Percentiles rank a stretch among this genome's conserved stretches.
Evolutionary conservation across 2,888 invertebrate species (phyloP).

Genomic region (Oligia latruncula): DNA sequence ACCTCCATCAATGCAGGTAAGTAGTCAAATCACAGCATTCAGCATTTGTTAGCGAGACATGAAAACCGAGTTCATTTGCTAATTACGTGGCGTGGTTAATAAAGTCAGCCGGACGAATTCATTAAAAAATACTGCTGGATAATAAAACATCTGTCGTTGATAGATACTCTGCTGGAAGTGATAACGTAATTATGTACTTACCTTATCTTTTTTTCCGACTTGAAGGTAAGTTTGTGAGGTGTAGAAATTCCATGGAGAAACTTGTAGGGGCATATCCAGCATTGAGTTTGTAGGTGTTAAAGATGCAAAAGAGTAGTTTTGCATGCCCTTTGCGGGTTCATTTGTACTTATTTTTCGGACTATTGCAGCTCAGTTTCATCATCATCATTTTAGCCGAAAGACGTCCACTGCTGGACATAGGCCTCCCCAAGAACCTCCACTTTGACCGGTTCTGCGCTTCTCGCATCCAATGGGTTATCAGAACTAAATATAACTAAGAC

Average conservation of each 20-base stretch:
- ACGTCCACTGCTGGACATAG: too few species aligned
- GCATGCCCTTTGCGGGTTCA: too few species aligned
- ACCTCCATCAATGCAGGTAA: background rate
- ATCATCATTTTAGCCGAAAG: too few species aligned
- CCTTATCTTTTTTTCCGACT: background rate
- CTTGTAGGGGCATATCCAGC: background rate
- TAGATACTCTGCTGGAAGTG: constrained; percentile 38
- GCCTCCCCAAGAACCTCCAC: too few species aligned
- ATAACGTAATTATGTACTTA: background rate
- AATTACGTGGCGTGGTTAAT: constrained; percentile 66
- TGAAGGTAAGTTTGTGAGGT: background rate
- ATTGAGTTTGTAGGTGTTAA: background rate
- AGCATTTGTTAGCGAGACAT: constrained; percentile 7
- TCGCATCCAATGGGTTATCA: too few species aligned
- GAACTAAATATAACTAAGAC: background rate
- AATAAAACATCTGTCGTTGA: constrained; percentile 53
- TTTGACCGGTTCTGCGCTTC: too few species aligned
- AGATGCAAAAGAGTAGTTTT: background rate
- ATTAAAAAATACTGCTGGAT: constrained; percentile 60
- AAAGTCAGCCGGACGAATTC: constrained; percentile 55
- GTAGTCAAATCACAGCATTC: constrained; percentile 38
- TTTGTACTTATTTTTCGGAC: background rate
- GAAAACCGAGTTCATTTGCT: constrained; percentile 61
- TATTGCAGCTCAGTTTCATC: background rate
- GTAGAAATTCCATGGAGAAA: background rate